Evolutionary conservation across 2,113 vertebrate species (phyloP).

Genomic region (Parus major): DNA sequence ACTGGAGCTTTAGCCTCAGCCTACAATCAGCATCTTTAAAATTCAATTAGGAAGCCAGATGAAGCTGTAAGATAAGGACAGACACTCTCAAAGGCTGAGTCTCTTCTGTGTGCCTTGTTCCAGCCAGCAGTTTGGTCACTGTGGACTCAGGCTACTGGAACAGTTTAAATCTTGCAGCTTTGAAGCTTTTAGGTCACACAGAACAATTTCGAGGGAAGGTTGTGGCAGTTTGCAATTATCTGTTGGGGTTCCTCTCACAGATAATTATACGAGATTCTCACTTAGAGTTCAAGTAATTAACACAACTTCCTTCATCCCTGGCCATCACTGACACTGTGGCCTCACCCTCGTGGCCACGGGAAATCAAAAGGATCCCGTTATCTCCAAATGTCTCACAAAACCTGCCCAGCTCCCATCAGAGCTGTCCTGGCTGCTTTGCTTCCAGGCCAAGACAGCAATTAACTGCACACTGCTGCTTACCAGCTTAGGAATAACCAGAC

Average conservation of each 20-base stretch:
- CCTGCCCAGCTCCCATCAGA: not conserved
- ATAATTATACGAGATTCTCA: not conserved
- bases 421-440: not conserved
- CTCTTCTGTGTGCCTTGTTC: not conserved
- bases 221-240: not conserved
- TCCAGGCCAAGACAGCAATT: not conserved
- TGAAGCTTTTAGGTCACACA: not conserved
- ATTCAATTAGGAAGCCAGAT: not conserved
- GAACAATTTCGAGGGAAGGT: not conserved
- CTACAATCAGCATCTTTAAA: not conserved
- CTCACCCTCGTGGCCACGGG: fast-evolving
- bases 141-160: not conserved
- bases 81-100: not conserved
- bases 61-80: not conserved
- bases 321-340: not conserved
- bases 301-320: not conserved
- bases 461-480: not conserved
- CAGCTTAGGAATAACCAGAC: not conserved
- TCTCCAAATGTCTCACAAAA: not conserved
- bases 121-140: not conserved
- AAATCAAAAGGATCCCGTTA: not conserved
- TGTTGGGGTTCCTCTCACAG: not conserved
- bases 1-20: not conserved
- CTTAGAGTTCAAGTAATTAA: not conserved
- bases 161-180: not conserved